Conservation (phyloP, 2,113 vertebrate species). For the Colius striatus region DNA sequence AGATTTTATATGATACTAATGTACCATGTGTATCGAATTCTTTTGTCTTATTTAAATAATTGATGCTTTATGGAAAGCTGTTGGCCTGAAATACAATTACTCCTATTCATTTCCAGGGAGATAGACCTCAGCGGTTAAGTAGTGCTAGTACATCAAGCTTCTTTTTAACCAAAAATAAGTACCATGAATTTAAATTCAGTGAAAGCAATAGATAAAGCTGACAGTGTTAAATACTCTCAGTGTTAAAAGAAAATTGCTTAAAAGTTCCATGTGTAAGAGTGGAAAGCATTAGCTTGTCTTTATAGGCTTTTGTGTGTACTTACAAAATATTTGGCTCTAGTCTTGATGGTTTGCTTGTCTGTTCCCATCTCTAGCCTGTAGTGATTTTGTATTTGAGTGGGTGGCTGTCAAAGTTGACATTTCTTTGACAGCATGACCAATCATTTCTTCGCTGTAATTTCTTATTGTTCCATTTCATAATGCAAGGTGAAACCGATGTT, state of each 20-base stretch:
- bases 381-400: background rate
- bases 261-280: background rate
- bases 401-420: background rate
- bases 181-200: slow-evolving; percentile 13
- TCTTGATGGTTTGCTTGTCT: background rate
- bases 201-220: background rate
- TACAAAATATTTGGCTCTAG: background rate
- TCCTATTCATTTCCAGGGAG: slow-evolving; percentile 41
- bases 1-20: slow-evolving; percentile 29
- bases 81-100: slow-evolving; percentile 39
- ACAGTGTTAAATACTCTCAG: background rate
- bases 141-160: slow-evolving; percentile 13
- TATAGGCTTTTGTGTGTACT: background rate
- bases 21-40: background rate
- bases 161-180: slow-evolving; percentile 40
- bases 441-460: background rate
- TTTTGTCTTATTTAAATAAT: slow-evolving; percentile 40
- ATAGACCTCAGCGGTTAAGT: slow-evolving; percentile 40
- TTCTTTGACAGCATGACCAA: background rate
- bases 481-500: background rate
- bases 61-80: slow-evolving; percentile 34
- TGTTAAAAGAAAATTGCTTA: background rate
- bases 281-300: background rate
- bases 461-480: background rate
- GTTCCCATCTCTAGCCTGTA: background rate